Evolutionary conservation across 2,888 invertebrate genomes (phyloP), one percentile per base, ranked within the genome.

Genomic region (Mongoloraphidia duomilia): DNA sequence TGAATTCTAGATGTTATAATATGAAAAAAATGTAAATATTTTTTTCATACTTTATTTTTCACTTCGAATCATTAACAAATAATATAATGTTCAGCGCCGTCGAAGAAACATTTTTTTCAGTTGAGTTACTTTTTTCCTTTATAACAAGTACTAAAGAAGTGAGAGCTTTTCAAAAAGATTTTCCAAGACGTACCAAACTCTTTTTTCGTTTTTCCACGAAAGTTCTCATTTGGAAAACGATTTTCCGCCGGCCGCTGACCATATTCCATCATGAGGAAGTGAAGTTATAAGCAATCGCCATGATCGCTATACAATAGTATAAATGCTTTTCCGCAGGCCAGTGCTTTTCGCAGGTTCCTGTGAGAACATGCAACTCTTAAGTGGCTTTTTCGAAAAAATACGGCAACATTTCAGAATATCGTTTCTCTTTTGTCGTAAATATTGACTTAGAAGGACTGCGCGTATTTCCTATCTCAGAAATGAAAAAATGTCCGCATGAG

Each of bases 271-370:
- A 71, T 52, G 57, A 66, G 85, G 88, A 91, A 33, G 84, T 77
- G 58, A 89, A 90, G 63, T 83, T 83, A 61, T 84, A 85, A 10
- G 81, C 76, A 2, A 77, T 71, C 9, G 79, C 77, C 11, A 86
- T 64, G 37, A 80, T 74, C 0, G 88, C 85, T 79, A 91, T 86
- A 55, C 85, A 83, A 52, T 80, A 78, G 61, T 86, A 87, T 41
- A 82, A 71, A 65, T 89, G 88, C 53, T 77, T 74, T 63, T 88
- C 87, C 61, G 79, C 72, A 0, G 79, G 76, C 69, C 77, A 80
- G 57, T 87, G 82, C 64, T 84, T 82, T 55, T 80, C 75, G 58
- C 81, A 76, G 37, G 78, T 64, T 3, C 72, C 74, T 54, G 49
- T 56, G 62, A 54, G 58, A 52, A 17, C 2, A 43, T 6, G 26